Evolutionary conservation across 2,113 vertebrate genomes (phyloP).

Genomic region (Prolemur simus): DNA sequence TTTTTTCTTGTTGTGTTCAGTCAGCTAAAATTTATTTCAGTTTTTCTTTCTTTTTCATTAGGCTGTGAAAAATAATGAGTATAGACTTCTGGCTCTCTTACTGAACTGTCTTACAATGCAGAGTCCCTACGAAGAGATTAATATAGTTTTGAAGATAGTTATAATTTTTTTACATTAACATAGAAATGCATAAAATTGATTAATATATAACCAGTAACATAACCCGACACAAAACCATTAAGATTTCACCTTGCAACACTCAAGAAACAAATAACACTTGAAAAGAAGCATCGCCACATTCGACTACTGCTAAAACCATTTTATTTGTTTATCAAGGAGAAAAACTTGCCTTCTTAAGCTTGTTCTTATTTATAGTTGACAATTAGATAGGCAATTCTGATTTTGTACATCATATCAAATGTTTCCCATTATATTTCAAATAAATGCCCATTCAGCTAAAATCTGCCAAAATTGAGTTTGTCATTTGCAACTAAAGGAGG

Average conservation of each 20-base stretch:
- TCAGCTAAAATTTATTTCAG: background rate
- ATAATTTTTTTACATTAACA: background rate
- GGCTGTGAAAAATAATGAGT: background rate
- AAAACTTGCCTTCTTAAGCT: background rate
- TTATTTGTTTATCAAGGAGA: background rate
- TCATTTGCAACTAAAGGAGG: background rate
- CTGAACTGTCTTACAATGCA: background rate
- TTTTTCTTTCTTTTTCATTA: background rate
- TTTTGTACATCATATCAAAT: background rate
- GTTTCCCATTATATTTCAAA: background rate
- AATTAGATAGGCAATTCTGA: background rate
- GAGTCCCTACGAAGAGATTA: background rate
- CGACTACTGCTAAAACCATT: background rate
- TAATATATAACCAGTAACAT: background rate
- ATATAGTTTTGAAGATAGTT: background rate
- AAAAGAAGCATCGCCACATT: background rate
- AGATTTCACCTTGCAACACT: background rate
- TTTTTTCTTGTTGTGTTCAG: background rate
- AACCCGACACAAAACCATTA: background rate
- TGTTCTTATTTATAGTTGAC: background rate
- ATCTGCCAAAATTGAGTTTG: background rate
- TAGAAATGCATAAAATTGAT: background rate
- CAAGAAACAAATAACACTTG: background rate
- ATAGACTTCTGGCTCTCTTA: background rate
- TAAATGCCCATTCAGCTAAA: background rate